Evolutionary conservation across 2,888 invertebrate genomes (phyloP).

Genomic region (Orthosia incerta): DNA sequence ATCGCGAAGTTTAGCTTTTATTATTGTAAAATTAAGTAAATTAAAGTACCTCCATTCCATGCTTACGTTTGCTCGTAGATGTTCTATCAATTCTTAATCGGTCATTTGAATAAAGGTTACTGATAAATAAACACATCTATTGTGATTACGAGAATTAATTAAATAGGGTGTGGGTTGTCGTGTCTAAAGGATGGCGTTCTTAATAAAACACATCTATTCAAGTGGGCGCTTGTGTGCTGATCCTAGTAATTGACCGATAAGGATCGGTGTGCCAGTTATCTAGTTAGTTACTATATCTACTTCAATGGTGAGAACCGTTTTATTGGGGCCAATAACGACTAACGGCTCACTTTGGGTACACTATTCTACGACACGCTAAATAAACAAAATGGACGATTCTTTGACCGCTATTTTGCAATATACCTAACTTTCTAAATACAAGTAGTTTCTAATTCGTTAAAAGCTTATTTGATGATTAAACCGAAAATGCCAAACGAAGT

Average conservation of each 20-base stretch:
- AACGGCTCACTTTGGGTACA: conserved; percentile 31
- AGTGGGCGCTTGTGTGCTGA: conserved; percentile 46
- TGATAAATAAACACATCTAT: conserved; percentile 12
- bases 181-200: conserved; percentile 14
- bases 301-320: conserved; percentile 49
- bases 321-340: conserved; percentile 49
- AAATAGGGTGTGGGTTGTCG: conserved; percentile 2
- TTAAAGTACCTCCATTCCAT: not conserved
- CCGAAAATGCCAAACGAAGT: not conserved
- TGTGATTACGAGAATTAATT: conserved; percentile 22
- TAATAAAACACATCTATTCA: conserved; percentile 31
- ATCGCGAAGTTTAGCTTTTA: too few species aligned
- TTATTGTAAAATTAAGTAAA: too few species aligned
- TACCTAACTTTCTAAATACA: conserved; percentile 58
- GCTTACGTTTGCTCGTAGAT: not conserved
- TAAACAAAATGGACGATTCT: conserved; percentile 32
- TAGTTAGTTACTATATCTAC: conserved; percentile 22
- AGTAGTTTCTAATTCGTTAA: conserved; percentile 18
- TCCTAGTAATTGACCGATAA: conserved; percentile 66
- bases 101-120: conserved; percentile 26
- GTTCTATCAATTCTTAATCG: conserved; percentile 5
- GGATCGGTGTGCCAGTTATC: conserved; percentile 58
- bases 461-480: not conserved
- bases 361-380: conserved; percentile 35
- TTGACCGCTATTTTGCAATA: conserved; percentile 28